Evolutionary conservation across 2,888 invertebrate species (phyloP).

Genomic region (Alloscopus bannaensis): DNA sequence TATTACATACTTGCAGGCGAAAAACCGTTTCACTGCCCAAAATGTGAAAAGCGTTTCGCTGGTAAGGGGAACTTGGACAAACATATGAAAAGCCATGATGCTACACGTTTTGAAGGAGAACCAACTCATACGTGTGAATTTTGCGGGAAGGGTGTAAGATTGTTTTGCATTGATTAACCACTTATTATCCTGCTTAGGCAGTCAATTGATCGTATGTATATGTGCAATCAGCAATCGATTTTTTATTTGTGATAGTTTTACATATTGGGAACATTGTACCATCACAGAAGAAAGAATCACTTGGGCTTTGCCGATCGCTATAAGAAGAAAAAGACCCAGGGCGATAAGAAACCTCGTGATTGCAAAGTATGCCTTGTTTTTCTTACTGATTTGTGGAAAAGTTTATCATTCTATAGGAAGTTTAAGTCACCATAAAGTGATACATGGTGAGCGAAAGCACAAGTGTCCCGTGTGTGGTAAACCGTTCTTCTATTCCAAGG

Average conservation of each 20-base stretch:
- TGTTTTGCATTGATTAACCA: neutral
- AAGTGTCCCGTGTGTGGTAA: neutral
- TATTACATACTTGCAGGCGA: slow-evolving; percentile 41
- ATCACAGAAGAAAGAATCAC: slow-evolving; percentile 12
- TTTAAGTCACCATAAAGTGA: neutral
- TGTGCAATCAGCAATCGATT: too few species aligned
- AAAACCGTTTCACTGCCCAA: slow-evolving; percentile 33
- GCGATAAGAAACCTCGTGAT: too few species aligned
- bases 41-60: slow-evolving; percentile 22
- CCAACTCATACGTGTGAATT: slow-evolving; percentile 38
- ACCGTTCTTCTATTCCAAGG: slow-evolving; percentile 9
- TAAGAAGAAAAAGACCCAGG: neutral
- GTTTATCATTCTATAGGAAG: neutral
- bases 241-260: neutral
- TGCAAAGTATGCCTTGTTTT: neutral
- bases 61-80: slow-evolving; percentile 41
- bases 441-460: neutral
- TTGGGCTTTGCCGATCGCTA: neutral
- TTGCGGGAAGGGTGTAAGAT: slow-evolving; percentile 26
- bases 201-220: neutral
- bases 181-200: neutral
- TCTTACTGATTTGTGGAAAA: slow-evolving; percentile 11
- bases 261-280: slow-evolving; percentile 11
- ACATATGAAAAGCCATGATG: slow-evolving; percentile 53
- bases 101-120: slow-evolving; percentile 33